Conservation (phyloP, 2,888 invertebrate species). For the Noctua pronuba region DNA sequence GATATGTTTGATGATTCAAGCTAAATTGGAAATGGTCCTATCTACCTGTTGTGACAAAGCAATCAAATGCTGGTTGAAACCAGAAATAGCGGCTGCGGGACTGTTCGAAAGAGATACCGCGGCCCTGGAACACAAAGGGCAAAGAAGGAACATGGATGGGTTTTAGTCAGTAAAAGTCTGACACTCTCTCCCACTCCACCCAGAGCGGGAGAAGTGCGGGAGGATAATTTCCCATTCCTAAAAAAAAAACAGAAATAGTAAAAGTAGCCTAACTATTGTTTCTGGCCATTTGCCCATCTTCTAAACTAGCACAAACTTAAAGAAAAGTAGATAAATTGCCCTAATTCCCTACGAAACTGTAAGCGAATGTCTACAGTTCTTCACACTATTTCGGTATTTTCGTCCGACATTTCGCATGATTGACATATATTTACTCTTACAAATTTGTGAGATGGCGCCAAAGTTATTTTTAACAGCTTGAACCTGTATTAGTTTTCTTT, state of each 20-base stretch:
- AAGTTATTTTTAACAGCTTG: slow-evolving; percentile 64
- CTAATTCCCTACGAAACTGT: slow-evolving; percentile 48
- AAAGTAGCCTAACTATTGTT: not conserved
- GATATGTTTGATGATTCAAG: not conserved
- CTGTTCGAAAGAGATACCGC: no score
- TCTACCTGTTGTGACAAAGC: not conserved
- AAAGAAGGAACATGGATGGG: no score
- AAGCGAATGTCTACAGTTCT: slow-evolving; percentile 48
- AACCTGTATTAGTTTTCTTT: slow-evolving; percentile 58
- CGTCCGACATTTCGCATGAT: slow-evolving; percentile 65
- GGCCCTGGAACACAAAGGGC: no score
- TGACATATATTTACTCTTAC: slow-evolving; percentile 71
- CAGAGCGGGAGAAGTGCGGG: no score
- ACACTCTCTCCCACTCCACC: no score
- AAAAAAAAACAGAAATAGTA: no score
- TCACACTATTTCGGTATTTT: slow-evolving; percentile 63
- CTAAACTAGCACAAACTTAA: slow-evolving; percentile 1
- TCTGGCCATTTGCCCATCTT: slow-evolving; percentile 1
- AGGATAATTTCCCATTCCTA: no score
- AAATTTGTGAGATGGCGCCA: slow-evolving; percentile 64
- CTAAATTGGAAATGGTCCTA: not conserved
- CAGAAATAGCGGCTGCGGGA: no score
- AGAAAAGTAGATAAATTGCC: slow-evolving; percentile 38
- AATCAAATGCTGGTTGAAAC: not conserved
- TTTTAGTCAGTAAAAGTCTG: no score